phyloP scores from a whole-genome alignment of 2,797 vertebrate species.

The Nannoperca australis region DNA sequence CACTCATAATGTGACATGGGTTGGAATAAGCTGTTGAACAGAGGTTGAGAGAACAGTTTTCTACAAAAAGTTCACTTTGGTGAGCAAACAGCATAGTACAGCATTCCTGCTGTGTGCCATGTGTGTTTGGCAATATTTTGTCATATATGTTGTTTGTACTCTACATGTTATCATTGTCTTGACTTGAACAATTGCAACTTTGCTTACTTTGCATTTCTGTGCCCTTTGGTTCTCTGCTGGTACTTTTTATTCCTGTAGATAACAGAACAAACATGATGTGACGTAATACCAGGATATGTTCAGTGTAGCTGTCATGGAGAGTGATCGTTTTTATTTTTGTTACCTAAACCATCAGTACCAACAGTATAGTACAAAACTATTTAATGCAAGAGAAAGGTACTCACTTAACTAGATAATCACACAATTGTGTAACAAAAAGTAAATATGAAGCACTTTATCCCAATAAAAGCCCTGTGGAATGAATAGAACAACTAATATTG shows the following conservation, averaged over 20 bases:
- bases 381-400: conserved; percentile 18
- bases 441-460: conserved; percentile 1
- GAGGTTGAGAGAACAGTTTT: not conserved
- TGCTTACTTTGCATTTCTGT: not conserved
- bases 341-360: conserved; percentile 15
- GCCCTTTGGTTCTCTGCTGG: not conserved
- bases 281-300: conserved; percentile 24
- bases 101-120: not conserved
- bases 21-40: not conserved
- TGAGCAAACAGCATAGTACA: not conserved
- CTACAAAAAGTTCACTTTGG: not conserved
- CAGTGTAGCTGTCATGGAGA: conserved; percentile 11
- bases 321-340: conserved; percentile 4
- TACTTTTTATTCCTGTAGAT: conserved; percentile 13
- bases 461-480: conserved; percentile 14
- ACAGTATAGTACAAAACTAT: conserved; percentile 7
- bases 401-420: conserved; percentile 5
- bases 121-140: not conserved
- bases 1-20: not conserved
- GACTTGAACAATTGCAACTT: not conserved
- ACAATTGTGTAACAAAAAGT: not conserved
- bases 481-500: not conserved
- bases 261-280: conserved; percentile 20
- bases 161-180: not conserved
- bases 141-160: not conserved